Conservation (phyloP, 2,113 vertebrate species). For the Entelurus aequoreus region DNA sequence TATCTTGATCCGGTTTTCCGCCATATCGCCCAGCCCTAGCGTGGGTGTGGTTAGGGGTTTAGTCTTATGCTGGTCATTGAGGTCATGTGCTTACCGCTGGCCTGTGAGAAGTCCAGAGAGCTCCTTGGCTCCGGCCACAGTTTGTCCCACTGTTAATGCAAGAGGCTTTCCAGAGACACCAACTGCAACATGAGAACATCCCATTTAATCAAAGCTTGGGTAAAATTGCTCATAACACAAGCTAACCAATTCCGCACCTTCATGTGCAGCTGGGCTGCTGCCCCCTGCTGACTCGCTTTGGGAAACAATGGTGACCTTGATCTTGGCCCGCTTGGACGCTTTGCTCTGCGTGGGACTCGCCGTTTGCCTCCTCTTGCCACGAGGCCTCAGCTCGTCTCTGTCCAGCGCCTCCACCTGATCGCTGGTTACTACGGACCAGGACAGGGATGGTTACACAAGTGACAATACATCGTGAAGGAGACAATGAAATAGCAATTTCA, state of each 20-base stretch:
- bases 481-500: background rate
- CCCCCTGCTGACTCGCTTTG: conserved; percentile 79
- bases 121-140: conserved; percentile 79
- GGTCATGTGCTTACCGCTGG: conserved; percentile 75
- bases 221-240: background rate
- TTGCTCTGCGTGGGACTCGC: conserved; percentile 81
- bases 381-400: conserved; percentile 76
- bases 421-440: conserved; percentile 62
- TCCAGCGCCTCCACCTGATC: conserved; percentile 81
- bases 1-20: too few relatives aligned
- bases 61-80: conserved; percentile 2
- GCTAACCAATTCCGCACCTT: conserved; percentile 66
- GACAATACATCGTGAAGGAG: too few relatives aligned
- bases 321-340: conserved; percentile 90
- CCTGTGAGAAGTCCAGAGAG: conserved; percentile 81
- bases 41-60: conserved; percentile 24
- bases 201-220: background rate
- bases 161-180: conserved; percentile 77
- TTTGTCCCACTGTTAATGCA: conserved; percentile 73
- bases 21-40: too few relatives aligned
- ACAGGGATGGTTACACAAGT: background rate
- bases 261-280: conserved; percentile 62
- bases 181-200: conserved; percentile 36
- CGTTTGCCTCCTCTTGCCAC: conserved; percentile 84
- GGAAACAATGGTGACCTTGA: conserved; percentile 94